Percentiles rank a stretch among this genome's conserved stretches.
Evolutionary conservation across 2,888 invertebrate species (phyloP).

Genomic region (Chelonus formosanus): DNA sequence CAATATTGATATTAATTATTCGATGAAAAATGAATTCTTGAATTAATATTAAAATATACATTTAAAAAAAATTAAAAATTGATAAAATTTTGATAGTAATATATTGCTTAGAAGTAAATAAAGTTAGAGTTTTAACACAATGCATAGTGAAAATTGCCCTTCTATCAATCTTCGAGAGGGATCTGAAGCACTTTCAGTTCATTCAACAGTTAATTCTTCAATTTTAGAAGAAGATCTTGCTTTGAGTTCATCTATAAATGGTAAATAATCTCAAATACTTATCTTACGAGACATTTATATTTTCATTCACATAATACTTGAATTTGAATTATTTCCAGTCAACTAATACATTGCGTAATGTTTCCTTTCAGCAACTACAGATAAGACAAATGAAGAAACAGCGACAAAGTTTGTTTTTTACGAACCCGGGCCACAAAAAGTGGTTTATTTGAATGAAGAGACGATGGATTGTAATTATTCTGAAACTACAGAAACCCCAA

Average conservation of each 20-base stretch:
- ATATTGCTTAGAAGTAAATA: too few relatives aligned
- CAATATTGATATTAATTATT: too few relatives aligned
- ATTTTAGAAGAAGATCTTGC: constrained; percentile 46
- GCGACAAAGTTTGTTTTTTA: constrained; percentile 19
- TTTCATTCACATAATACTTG: too few relatives aligned
- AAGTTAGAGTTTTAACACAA: constrained; percentile 8
- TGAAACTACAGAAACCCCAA: constrained; percentile 35
- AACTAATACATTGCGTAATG: too few relatives aligned
- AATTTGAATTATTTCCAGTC: too few relatives aligned
- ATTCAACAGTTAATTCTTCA: constrained; percentile 39
- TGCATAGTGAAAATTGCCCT: constrained; percentile 40
- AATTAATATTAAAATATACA: too few relatives aligned
- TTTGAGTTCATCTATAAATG: constrained; percentile 43
- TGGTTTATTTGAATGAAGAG: constrained; percentile 46
- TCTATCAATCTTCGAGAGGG: constrained; percentile 34
- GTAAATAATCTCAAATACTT: constrained; percentile 32
- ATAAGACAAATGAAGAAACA: constrained; percentile 41
- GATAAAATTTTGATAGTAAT: neutral
- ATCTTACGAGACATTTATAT: neutral
- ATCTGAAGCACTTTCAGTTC: constrained; percentile 35
- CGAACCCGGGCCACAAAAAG: constrained; percentile 25
- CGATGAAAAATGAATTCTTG: too few relatives aligned
- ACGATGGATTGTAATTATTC: constrained; percentile 47
- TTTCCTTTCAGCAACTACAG: constrained; percentile 39
- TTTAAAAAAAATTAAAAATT: neutral